A percentile compares a stretch with the other conserved stretches of the same genome.
Evolutionary conservation across 2,113 vertebrate genomes (phyloP).

Genomic region (Gopherus evgoodei): DNA sequence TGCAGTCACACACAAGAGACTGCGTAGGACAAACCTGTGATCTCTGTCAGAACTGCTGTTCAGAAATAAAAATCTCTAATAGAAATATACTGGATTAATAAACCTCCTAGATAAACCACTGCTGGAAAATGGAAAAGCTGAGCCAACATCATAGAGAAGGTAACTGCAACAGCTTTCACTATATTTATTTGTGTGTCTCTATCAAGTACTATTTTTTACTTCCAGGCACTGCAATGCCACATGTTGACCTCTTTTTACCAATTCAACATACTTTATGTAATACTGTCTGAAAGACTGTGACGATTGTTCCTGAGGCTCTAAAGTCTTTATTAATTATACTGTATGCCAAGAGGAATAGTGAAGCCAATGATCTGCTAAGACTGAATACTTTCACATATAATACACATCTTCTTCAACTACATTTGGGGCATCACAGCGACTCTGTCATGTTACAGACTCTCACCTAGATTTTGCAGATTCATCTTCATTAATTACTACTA

Average conservation of each 20-base stretch:
- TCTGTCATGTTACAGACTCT: rapidly evolving
- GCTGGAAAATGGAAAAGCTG: background rate
- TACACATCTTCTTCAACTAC: background rate
- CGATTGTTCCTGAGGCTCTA: background rate
- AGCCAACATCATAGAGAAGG: background rate
- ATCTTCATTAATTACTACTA: background rate
- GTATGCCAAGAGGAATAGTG: background rate
- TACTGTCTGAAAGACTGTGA: background rate
- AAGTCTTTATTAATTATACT: background rate
- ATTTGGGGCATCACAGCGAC: rapidly evolving
- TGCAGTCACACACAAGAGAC: slow-evolving; percentile 19
- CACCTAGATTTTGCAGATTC: background rate
- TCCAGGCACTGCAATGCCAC: background rate
- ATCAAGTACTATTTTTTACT: background rate
- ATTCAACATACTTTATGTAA: background rate
- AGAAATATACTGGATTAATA: background rate
- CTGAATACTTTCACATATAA: background rate
- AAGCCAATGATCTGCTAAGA: background rate
- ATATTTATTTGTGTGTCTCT: background rate
- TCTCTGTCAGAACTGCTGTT: background rate
- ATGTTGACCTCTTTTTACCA: background rate
- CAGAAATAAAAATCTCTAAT: background rate
- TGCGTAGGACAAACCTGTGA: background rate
- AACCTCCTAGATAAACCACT: background rate
- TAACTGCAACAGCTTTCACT: background rate